Conservation (phyloP, 2,888 invertebrate species). For the Malachius bipustulatus region DNA sequence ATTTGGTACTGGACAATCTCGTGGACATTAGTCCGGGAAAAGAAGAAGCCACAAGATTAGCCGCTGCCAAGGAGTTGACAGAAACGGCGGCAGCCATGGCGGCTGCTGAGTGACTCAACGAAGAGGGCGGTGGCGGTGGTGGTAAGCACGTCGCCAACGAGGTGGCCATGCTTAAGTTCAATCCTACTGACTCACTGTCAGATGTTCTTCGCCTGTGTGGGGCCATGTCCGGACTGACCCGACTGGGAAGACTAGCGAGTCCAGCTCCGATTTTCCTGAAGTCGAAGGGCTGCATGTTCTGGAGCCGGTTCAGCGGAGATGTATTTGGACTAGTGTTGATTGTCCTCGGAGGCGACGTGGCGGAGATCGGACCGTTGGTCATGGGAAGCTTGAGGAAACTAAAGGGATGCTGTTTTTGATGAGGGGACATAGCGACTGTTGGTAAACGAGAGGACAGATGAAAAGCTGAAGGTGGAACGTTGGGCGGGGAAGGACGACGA, state of each 20-base stretch:
- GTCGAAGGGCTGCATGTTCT: conserved; percentile 94
- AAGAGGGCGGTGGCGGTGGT: conserved; percentile 47
- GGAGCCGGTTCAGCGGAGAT: conserved; percentile 75
- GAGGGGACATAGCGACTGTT: conserved; percentile 39
- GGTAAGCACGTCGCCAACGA: conserved; percentile 50
- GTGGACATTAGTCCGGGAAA: conserved; percentile 46
- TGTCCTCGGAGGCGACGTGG: conserved; percentile 49
- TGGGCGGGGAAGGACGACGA: conserved; percentile 52
- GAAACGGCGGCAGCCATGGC: conserved; percentile 47
- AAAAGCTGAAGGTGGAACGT: conserved; percentile 38
- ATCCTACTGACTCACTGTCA: conserved; percentile 43
- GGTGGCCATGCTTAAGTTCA: conserved; percentile 47
- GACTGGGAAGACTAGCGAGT: conserved; percentile 42
- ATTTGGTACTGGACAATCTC: conserved; percentile 40
- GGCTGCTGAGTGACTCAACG: conserved; percentile 51
- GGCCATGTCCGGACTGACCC: conserved; percentile 31
- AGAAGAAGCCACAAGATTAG: conserved; percentile 51
- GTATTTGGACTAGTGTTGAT: conserved; percentile 45
- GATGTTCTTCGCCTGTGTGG: conserved; percentile 41
- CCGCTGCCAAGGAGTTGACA: conserved; percentile 38
- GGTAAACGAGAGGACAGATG: conserved; percentile 26
- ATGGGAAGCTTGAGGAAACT: conserved; percentile 39
- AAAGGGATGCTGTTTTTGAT: conserved; percentile 37
- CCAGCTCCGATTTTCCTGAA: conserved; percentile 67
- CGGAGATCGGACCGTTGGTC: conserved; percentile 42